These are phyloP conservation scores for Magallana nippona DNA, from an alignment of 2,888 invertebrate species.

Conservation along the genomic window DNA sequence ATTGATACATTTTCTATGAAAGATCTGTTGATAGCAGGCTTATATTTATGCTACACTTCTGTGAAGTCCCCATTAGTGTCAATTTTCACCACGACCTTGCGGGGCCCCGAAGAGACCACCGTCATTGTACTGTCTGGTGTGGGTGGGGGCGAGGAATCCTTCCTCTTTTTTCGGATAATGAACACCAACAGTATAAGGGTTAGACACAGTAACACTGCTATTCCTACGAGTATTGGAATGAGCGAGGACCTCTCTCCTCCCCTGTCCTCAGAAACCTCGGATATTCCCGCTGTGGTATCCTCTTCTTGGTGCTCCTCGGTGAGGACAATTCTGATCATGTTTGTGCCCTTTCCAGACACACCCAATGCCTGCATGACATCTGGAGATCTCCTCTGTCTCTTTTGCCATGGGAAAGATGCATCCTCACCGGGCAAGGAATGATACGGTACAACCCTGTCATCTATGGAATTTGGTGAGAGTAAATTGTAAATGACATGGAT, in stretches of 20 bases:
- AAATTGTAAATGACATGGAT: constrained; percentile 74
- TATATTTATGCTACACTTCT: constrained; percentile 32
- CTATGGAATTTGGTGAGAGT: constrained; percentile 10
- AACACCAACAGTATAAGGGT: constrained; percentile 62
- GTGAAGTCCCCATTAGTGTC: constrained; percentile 25
- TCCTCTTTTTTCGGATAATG: constrained; percentile 65
- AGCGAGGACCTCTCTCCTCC: constrained; percentile 58
- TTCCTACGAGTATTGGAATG: constrained; percentile 66
- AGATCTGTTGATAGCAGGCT: background rate
- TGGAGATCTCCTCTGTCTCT: constrained; percentile 52
- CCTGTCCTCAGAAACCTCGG: constrained; percentile 59
- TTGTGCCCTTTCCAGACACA: constrained; percentile 69
- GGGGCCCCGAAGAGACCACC: constrained; percentile 61
- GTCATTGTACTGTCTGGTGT: constrained; percentile 72
- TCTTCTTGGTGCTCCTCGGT: constrained; percentile 52
- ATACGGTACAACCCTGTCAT: constrained; percentile 39
- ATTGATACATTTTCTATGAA: too few relatives aligned
- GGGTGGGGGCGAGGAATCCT: constrained; percentile 68
- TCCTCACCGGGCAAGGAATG: constrained; percentile 32
- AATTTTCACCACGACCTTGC: constrained; percentile 49
- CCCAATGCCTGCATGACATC: constrained; percentile 63
- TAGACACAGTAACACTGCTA: constrained; percentile 64
- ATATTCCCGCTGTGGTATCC: constrained; percentile 52
- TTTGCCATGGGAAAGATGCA: background rate
- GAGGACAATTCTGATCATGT: constrained; percentile 69